Conservation (phyloP, 2,113 vertebrate genomes). For the Cariama cristata region DNA sequence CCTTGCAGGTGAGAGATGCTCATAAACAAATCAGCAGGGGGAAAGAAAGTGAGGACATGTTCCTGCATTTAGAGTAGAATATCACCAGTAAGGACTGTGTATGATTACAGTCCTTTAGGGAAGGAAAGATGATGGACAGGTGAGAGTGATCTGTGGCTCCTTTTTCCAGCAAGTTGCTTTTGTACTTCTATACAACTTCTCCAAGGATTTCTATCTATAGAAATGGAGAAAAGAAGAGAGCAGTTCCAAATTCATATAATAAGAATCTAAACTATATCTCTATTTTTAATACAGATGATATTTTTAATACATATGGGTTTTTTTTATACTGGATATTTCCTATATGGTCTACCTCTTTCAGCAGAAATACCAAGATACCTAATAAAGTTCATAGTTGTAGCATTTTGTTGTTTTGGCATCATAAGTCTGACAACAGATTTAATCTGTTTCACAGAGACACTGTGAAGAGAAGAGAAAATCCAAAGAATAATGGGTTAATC, state of each 20-base stretch:
- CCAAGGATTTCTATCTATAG: background rate
- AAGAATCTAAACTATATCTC: background rate
- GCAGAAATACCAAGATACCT: background rate
- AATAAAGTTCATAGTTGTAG: background rate
- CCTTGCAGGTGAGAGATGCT: background rate
- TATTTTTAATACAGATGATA: too few species aligned
- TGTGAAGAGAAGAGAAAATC: background rate
- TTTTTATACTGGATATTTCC: background rate
- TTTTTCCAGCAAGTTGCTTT: background rate
- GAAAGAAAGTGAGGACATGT: background rate
- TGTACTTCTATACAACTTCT: background rate
- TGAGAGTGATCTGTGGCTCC: background rate
- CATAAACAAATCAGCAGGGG: background rate
- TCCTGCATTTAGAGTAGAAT: conserved; percentile 14
- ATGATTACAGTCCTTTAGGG: background rate
- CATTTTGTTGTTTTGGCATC: background rate
- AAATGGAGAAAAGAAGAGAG: background rate
- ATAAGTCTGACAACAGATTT: background rate
- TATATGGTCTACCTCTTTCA: background rate
- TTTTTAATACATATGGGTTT: background rate
- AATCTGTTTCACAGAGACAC: background rate
- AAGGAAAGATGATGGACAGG: background rate
- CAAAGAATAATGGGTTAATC: background rate
- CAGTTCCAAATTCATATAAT: background rate
- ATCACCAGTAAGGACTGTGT: background rate